Base-by-base conservation (phyloP, 2,888 invertebrate genomes). In the Mechanitis mazaeus region DNA sequence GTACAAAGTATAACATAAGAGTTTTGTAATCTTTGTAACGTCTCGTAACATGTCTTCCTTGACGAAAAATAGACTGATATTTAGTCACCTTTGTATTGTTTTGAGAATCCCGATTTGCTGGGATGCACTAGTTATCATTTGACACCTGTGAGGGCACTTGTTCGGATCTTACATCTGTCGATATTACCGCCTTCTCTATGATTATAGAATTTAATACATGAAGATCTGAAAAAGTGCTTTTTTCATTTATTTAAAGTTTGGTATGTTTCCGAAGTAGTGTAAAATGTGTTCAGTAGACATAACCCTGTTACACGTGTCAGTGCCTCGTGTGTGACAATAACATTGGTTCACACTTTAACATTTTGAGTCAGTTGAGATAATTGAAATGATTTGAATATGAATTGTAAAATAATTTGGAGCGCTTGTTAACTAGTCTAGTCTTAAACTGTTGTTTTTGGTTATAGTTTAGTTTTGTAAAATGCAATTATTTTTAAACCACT, bases 261-360 rank as follows among this genome's bases (percentile, higher is more conserved):
- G 58, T 61, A 60, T 60, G 55, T 55, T 61, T 61, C 56, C 54
- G 50, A 60, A 55, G 65, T 68, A 68, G 68, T 33, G 55, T 68
- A 61, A 59, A 65, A 65, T 61, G 85, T 87, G 85, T 86, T 87
- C 86, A 85, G 85, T 86, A 86, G 84, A 67, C 65, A 67, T 77
- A 80, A 77, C 71, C 81, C 79, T 82, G 84, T 85, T 85, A 69
- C 71, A 72, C 75, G 75, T 77, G 77, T 31, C 78, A 85, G 88
- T 89, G 88, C 88, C 88, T 88, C 83, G 69, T 69, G 81, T 83
- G 83, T 85, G 87, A 88, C 86, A 86, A 85, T 87, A 85, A 81
- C 76, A 38, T 71, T 74, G 69, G 75, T 79, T 75, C 78, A 80
- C 81, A 81, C 78, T 74, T 20, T 35, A 62, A 67, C 56, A 63